Base-by-base conservation (phyloP, 2,888 invertebrate genomes). In the Scelioninae gen. 2 region DNA sequence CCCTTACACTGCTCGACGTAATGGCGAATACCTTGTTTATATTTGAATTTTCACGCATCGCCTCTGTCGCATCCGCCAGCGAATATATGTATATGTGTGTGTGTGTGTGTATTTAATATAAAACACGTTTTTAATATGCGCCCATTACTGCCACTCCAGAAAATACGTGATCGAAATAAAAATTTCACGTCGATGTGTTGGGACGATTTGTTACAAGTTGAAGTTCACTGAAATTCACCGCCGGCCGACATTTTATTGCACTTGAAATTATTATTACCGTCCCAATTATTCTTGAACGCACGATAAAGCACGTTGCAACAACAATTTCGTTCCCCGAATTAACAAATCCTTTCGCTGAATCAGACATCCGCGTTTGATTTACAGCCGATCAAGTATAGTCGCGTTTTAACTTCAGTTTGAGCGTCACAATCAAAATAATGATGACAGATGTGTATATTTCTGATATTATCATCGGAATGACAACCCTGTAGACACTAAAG, bases 1-100 rank as follows among this genome's bases (percentile, higher is more conserved):
- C 74, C 74, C 74, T 70, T 70, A 52, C 61, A 65, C 69, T 69
- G 65, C 61, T 50, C 55, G 37, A 50, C 61, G 57, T 70, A 70
- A 74, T 67, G 74, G 74, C 65, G 65, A 67, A 70, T 70, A 70
- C 61, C 74, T 70, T 74, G 69, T 74, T 74, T 70, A 74, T 70
- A 70, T 70, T 48, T 55, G 61, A 60, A 65, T 48, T 67, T 57
- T 58, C 63, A 41, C 50, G 57, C 60, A 37, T 63, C 52, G 22
- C 41, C 50, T 48, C 61, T 48, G 69, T 65, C 58, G 46, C 63
- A 63, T 22, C 52, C 73, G 28, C 10, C 16, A n/a, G 10, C 9
- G 35, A 41, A 53, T 53, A 58, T 52, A 60, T 13, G 11, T 68
- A 48, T 61, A 65, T 61, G 50, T 48, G 45, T 52, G 52, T 31